Evolutionary conservation across 2,888 invertebrate species (phyloP).

Genomic region (Platynereis dumerilii): DNA sequence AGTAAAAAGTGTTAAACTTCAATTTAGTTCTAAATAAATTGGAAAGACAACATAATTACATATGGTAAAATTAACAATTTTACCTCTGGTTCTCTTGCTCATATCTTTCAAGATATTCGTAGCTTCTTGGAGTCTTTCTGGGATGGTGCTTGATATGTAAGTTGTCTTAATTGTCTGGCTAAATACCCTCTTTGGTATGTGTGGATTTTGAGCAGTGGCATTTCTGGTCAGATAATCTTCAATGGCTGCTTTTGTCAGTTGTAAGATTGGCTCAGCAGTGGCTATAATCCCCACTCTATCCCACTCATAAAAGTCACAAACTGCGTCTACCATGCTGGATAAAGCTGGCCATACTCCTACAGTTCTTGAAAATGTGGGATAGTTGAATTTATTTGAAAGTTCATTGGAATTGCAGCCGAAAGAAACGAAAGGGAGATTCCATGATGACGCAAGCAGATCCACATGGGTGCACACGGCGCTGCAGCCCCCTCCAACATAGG

Average conservation of each 20-base stretch:
- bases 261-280: background rate
- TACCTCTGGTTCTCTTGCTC: too few relatives aligned
- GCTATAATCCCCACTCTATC: background rate
- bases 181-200: too few relatives aligned
- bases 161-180: too few relatives aligned
- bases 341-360: background rate
- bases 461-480: background rate
- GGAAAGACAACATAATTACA: too few relatives aligned
- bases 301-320: constrained; percentile 3
- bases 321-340: background rate
- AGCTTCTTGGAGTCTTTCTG: too few relatives aligned
- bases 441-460: background rate
- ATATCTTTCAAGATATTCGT: too few relatives aligned
- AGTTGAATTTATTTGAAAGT: background rate
- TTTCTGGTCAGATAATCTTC: too few relatives aligned
- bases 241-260: background rate
- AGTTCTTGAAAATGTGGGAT: constrained; percentile 1
- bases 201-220: too few relatives aligned
- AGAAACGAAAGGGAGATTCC: background rate
- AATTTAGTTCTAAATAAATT: too few relatives aligned
- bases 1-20: too few relatives aligned
- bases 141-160: too few relatives aligned
- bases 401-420: constrained; percentile 6
- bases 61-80: too few relatives aligned
- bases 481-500: constrained; percentile 4